These are phyloP conservation scores for Sarcophilus harrisii DNA, from an alignment of 2,797 vertebrate genomes.

Conservation along the genomic window DNA sequence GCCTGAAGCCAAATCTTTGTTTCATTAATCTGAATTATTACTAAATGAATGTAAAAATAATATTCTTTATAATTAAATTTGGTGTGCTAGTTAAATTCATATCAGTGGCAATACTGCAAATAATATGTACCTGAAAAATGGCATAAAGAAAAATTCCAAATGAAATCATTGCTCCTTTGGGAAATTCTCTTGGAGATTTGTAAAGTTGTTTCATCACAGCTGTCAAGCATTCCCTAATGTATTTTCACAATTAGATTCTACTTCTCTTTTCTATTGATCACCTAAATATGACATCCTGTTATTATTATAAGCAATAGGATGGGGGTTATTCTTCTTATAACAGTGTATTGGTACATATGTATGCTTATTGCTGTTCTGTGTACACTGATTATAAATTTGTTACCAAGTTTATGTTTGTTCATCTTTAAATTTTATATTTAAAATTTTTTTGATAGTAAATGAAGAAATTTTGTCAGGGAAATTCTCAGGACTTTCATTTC, in stretches of 20 bases:
- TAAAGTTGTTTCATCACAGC: constrained; percentile 58
- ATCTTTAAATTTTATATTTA: constrained; percentile 41
- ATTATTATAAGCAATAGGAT: constrained; percentile 22
- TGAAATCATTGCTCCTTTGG: constrained; percentile 54
- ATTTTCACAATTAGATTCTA: constrained; percentile 46
- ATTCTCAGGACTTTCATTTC: constrained; percentile 5
- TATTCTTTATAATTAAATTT: constrained; percentile 45
- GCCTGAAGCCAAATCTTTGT: constrained; percentile 53
- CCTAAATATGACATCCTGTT: constrained; percentile 48
- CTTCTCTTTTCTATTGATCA: constrained; percentile 40
- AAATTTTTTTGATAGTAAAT: constrained; percentile 53
- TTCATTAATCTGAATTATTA: constrained; percentile 51
- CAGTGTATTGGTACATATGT: not conserved
- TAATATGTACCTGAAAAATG: constrained; percentile 48
- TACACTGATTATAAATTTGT: constrained; percentile 8
- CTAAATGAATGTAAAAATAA: constrained; percentile 49
- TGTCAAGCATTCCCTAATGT: constrained; percentile 59
- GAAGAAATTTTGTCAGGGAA: constrained; percentile 63
- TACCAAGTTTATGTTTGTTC: constrained; percentile 38
- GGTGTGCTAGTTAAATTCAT: constrained; percentile 13
- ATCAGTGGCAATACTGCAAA: not conserved
- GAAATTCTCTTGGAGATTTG: constrained; percentile 39
- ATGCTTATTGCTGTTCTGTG: constrained; percentile 27
- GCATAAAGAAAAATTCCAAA: constrained; percentile 60
- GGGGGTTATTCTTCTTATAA: constrained; percentile 15